Base-by-base conservation (phyloP, 2,797 vertebrate species). In the Melanotaenia trifasciata region DNA sequence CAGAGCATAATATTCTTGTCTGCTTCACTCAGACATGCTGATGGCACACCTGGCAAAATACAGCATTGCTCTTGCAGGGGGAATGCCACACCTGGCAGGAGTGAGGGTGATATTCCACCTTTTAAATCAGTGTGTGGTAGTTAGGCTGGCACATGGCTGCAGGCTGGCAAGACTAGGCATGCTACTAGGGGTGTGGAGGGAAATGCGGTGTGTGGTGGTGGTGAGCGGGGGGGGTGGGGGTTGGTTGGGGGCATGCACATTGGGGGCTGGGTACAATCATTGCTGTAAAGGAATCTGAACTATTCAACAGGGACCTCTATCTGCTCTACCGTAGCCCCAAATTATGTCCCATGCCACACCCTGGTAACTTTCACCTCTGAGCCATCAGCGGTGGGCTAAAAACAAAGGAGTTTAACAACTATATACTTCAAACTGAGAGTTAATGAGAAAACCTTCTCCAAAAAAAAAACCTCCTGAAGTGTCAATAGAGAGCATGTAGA, bases 131-230 rank as follows among this genome's bases (percentile, higher is more conserved):
- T 80, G 72, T 80, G 66, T 76, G 78, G 79, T 86, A 80, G 86
- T 87, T 81, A 78, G 76, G 79, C 74, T 89, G 86, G 85, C 72
- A 85, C 74, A 79, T 35, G 57, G 66, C 88, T 33, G 74, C 60
- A 83, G 32, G 63, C 54, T 90, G 86, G 90, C 94, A 91, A 90
- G 93, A 95, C 92, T 74, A 88, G 90, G 92, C 94, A 94, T 59
- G 92, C 92, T 90, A 73, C 73, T 45, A 36, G 50, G 70, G 24
- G 83, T 71, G 56, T 67, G 47, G 71, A 63, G 66, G 59, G 70
- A 70, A 63, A 54, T 7, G 61, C 47, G 47, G 72, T 28, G 72
- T 33, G 14, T 36, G 28, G 54, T 57, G 54, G 51, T 14, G n/a
- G 11, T 26, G 12, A 4, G 22, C 13, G 24, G 14, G 20, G 36